These are phyloP conservation scores for Euphydryas editha DNA, from an alignment of 2,888 invertebrate genomes.

Conservation along the genomic window DNA sequence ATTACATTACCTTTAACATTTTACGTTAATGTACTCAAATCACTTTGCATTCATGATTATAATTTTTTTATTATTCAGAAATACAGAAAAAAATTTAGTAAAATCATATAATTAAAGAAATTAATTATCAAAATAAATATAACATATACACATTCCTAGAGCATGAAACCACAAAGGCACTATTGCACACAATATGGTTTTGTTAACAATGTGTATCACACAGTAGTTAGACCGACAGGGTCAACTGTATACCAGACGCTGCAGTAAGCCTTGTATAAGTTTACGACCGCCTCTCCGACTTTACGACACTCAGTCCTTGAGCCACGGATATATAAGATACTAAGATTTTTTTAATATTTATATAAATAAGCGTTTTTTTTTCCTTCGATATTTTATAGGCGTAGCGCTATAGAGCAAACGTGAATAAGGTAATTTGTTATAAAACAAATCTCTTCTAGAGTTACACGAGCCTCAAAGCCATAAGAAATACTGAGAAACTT, in stretches of 20 bases:
- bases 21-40: too few species aligned
- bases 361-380: constrained; percentile 25
- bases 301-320: constrained; percentile 69
- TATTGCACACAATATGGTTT: constrained; percentile 57
- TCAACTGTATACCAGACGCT: constrained; percentile 41
- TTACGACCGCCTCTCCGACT: constrained; percentile 74
- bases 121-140: constrained; percentile 1
- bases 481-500: constrained; percentile 38
- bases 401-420: constrained; percentile 1
- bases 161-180: constrained; percentile 51
- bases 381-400: constrained; percentile 11
- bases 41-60: too few species aligned
- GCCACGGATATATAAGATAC: constrained; percentile 38
- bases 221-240: constrained; percentile 37
- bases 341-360: constrained; percentile 35
- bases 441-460: constrained; percentile 24
- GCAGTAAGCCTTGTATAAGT: constrained; percentile 61
- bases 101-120: neutral
- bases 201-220: constrained; percentile 35
- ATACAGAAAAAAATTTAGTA: neutral
- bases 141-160: constrained; percentile 20
- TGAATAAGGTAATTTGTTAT: constrained; percentile 27
- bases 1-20: too few species aligned
- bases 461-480: constrained; percentile 31
- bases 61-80: neutral